Conservation (phyloP, 1,140 invertebrate species). For the Drosophila ambigua region DNA sequence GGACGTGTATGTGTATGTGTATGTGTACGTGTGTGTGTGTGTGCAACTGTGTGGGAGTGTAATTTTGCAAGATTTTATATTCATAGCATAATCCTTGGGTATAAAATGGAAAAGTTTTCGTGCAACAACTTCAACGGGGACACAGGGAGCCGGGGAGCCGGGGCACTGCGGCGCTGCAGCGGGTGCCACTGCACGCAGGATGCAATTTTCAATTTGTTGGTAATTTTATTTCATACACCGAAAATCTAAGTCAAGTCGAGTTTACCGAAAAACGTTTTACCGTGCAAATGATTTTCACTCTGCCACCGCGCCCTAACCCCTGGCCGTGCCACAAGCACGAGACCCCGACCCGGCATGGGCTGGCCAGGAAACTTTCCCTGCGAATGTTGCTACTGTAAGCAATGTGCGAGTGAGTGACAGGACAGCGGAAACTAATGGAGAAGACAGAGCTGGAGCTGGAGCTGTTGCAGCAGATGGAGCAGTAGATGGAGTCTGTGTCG, state of each 20-base stretch:
- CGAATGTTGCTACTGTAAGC: conserved; percentile 72
- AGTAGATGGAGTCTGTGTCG: too few species aligned
- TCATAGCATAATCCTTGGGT: conserved; percentile 78
- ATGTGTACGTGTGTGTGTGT: conserved; percentile 36
- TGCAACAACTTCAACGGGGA: conserved; percentile 36
- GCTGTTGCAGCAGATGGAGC: not conserved
- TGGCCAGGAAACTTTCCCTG: conserved; percentile 22
- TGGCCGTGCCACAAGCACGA: too few species aligned
- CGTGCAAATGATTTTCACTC: conserved; percentile 80
- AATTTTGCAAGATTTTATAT: conserved; percentile 80
- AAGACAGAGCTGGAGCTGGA: conserved; percentile 10
- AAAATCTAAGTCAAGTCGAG: conserved; percentile 79
- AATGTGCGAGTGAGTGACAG: conserved; percentile 51
- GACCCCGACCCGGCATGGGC: conserved; percentile 1
- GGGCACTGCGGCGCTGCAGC: conserved; percentile 12
- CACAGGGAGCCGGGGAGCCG: not conserved
- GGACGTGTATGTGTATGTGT: conserved; percentile 10
- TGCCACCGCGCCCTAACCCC: conserved; percentile 13
- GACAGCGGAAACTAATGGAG: conserved; percentile 5
- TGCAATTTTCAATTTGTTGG: conserved; percentile 81
- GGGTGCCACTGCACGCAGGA: conserved; percentile 62
- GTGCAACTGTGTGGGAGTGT: conserved; percentile 45
- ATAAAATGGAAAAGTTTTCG: conserved; percentile 79
- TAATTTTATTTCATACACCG: conserved; percentile 80
- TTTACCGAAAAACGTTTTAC: conserved; percentile 82